Base-by-base conservation (phyloP, 1,140 invertebrate genomes). In the Aricia agestis region DNA sequence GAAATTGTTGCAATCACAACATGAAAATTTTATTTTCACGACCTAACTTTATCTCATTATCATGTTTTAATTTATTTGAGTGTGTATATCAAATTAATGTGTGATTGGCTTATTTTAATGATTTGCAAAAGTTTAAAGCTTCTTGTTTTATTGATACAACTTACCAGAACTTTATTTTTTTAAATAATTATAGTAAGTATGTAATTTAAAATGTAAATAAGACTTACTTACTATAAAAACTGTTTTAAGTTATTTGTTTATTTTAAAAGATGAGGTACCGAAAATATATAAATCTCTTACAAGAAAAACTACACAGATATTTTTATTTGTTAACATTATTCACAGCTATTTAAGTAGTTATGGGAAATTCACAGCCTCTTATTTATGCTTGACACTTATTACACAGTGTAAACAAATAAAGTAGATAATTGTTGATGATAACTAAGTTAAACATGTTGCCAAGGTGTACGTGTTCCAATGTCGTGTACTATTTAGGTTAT, bases 281-380 rank as follows among this genome's bases (percentile, higher is more conserved):
- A 42, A 6, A 42, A 42, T 42, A 9, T 9, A 11, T 42, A 42
- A 42, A 42, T 11, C 45, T 52, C 11, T 52, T 52, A 15, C 9
- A 9, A 52, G 45, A 52, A 52, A 52, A 13, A 15, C 45, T 9
- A 6, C 11, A 13, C 45, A 52, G 10, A 13, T 52, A 11, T 4
- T 13, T 52, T 13, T 52, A 15, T 52, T 9, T 52, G 45, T 15
- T 15, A 52, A 52, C 19, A 57, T 45, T 63, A 59, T 36, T 58
- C 19, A 59, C 36, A 59, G 68, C 57, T 36, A 63, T 25, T 41
- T 15, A 63, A 42, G 58, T 36, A 36, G 45, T 3, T 17, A 63
- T 63, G 59, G 59, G 18, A 63, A 63, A 63, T 25, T 63, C 59
- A 63, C 59, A 63, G 59, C 17, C 59, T 63, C 6, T 63, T 63